Percentiles rank a stretch among this genome's conserved stretches.
Evolutionary conservation across 2,797 vertebrate species (phyloP).

Genomic region (Phaenicophaeus curvirostris): DNA sequence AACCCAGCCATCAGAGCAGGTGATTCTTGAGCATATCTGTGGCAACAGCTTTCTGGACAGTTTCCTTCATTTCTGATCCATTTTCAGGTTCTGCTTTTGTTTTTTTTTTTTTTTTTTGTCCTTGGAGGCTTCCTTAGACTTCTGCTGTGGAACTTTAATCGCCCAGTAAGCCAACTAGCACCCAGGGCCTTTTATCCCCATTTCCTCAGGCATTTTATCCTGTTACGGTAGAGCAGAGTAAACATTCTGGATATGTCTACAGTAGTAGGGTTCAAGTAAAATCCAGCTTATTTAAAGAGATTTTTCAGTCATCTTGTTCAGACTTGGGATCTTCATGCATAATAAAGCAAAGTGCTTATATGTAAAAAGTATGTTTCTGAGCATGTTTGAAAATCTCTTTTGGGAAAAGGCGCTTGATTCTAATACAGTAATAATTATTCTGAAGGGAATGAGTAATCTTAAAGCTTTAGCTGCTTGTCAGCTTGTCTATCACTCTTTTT

Average conservation of each 20-base stretch:
- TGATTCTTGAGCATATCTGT: not conserved
- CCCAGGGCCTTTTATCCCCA: not conserved
- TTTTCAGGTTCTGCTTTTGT: not conserved
- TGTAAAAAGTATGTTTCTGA: not conserved
- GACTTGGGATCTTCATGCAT: not conserved
- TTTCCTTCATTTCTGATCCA: not conserved
- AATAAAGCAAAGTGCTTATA: not conserved
- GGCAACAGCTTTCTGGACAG: not conserved
- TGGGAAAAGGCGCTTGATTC: not conserved
- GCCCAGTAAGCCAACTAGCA: not conserved
- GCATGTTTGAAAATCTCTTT: not conserved
- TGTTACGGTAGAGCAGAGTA: not conserved
- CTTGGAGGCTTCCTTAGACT: not conserved
- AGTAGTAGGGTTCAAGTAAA: not conserved
- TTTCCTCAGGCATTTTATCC: not conserved
- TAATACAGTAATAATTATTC: not conserved
- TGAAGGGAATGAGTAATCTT: not conserved
- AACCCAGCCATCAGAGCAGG: rapidly evolving
- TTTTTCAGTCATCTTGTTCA: not conserved
- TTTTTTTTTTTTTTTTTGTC: not conserved
- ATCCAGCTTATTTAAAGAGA: not conserved
- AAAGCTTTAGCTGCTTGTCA: not conserved
- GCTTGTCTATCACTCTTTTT: not conserved
- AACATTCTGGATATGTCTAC: not conserved
- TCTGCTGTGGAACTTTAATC: not conserved